Evolutionary conservation across 2,113 vertebrate species (phyloP).

Genomic region (Apteryx owenii): DNA sequence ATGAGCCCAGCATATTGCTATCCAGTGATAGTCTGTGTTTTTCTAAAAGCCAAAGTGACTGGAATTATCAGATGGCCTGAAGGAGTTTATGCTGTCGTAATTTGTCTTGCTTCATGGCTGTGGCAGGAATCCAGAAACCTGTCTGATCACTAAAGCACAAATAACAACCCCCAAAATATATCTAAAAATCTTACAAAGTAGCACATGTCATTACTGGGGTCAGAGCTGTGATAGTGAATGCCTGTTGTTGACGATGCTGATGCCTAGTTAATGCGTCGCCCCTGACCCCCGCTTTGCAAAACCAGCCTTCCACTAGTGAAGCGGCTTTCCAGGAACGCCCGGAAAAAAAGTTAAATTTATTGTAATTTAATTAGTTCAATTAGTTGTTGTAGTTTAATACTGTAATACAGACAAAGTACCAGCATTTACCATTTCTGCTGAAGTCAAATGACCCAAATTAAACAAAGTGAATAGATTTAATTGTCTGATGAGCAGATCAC

Average conservation of each 20-base stretch:
- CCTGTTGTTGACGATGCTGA: rapidly evolving
- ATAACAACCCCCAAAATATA: neutral
- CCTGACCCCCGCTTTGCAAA: neutral
- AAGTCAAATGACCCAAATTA: neutral
- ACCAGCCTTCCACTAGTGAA: neutral
- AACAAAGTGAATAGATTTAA: neutral
- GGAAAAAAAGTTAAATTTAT: neutral
- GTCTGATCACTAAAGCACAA: neutral
- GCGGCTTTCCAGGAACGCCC: neutral
- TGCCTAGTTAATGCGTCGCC: neutral
- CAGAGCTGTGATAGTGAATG: neutral
- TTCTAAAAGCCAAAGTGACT: neutral
- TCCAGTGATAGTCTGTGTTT: rapidly evolving
- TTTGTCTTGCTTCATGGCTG: neutral
- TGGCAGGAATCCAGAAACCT: neutral
- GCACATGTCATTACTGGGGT: neutral
- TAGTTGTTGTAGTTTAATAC: neutral
- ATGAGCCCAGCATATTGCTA: neutral
- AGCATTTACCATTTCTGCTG: neutral
- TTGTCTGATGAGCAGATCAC: neutral
- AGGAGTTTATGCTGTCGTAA: too few relatives aligned
- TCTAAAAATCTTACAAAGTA: too few relatives aligned
- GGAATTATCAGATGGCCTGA: neutral
- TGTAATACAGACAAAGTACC: neutral
- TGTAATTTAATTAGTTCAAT: neutral